Evolutionary conservation across 2,888 invertebrate species (phyloP).

Genomic region (Epiblema foenella): DNA sequence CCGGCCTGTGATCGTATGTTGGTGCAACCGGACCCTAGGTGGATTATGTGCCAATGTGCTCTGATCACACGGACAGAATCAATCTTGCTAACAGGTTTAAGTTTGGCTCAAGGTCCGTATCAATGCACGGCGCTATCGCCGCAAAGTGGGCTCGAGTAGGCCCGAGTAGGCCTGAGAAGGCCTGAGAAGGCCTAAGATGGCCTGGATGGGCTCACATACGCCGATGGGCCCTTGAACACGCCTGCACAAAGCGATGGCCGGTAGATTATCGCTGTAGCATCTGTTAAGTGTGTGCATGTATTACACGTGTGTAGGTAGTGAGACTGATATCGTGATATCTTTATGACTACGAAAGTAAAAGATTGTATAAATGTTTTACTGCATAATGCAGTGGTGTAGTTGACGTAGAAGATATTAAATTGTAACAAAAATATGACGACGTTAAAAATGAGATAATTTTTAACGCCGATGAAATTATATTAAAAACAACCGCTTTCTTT

Average conservation of each 20-base stretch:
- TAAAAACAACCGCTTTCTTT: no score
- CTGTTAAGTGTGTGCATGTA: constrained; percentile 9
- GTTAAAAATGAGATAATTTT: no score
- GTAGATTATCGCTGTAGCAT: constrained; percentile 48
- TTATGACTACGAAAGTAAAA: no score
- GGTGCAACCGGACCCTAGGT: no score
- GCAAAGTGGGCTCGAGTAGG: constrained; percentile 24
- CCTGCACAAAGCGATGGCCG: constrained; percentile 52
- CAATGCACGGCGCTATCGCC: constrained; percentile 26
- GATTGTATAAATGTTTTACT: no score
- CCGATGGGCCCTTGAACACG: constrained; percentile 52
- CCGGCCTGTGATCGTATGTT: no score
- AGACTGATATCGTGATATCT: not conserved
- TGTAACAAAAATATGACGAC: no score
- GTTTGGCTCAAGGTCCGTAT: constrained; percentile 29
- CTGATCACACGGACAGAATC: not conserved
- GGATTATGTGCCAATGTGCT: not conserved
- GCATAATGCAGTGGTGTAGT: no score
- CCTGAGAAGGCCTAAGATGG: constrained; percentile 10
- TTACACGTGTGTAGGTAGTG: not conserved
- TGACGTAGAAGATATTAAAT: no score
- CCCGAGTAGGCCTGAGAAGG: constrained; percentile 12
- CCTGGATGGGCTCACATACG: constrained; percentile 32
- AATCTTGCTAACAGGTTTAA: constrained; percentile 12
- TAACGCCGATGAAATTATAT: no score